Conservation (phyloP, 1,140 invertebrate genomes). For the Ceratina japonica region DNA sequence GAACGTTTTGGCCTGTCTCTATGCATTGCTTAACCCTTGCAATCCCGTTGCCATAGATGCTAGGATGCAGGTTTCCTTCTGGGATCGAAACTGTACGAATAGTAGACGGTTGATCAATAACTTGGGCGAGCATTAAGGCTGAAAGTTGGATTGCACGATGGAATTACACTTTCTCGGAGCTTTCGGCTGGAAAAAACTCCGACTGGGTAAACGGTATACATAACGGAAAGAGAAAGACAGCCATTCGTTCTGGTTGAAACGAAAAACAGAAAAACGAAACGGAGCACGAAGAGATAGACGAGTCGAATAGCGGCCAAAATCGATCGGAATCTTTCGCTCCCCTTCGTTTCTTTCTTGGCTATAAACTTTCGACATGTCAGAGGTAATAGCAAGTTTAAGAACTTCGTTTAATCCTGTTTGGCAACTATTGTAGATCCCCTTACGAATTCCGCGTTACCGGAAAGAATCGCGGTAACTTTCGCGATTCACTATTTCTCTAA, state of each 20-base stretch:
- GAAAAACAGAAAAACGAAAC: not conserved
- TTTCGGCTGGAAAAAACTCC: slow-evolving; percentile 16
- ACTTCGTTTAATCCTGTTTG: too few species aligned
- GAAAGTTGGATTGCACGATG: slow-evolving; percentile 34
- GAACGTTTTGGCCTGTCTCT: too few species aligned
- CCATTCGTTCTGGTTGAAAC: not conserved
- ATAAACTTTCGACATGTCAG: too few species aligned
- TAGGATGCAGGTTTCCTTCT: not conserved
- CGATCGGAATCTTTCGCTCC: too few species aligned
- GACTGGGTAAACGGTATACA: slow-evolving; percentile 33
- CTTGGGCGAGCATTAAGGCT: slow-evolving; percentile 36
- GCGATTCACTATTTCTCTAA: too few species aligned
- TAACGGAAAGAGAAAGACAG: slow-evolving; percentile 28
- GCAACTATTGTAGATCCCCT: too few species aligned
- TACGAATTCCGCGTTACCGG: too few species aligned
- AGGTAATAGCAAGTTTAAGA: too few species aligned
- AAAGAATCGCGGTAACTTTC: too few species aligned
- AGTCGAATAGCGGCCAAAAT: slow-evolving; percentile 17
- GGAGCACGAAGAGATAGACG: not conserved
- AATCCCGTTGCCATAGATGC: too few species aligned
- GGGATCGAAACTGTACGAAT: slow-evolving; percentile 1
- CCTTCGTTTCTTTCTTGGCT: too few species aligned
- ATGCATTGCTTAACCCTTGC: too few species aligned
- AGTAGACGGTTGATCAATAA: slow-evolving; percentile 9
- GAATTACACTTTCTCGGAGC: slow-evolving; percentile 46